phyloP scores from a whole-genome alignment of 2,888 invertebrate genomes.

The Corbicula japonica region DNA sequence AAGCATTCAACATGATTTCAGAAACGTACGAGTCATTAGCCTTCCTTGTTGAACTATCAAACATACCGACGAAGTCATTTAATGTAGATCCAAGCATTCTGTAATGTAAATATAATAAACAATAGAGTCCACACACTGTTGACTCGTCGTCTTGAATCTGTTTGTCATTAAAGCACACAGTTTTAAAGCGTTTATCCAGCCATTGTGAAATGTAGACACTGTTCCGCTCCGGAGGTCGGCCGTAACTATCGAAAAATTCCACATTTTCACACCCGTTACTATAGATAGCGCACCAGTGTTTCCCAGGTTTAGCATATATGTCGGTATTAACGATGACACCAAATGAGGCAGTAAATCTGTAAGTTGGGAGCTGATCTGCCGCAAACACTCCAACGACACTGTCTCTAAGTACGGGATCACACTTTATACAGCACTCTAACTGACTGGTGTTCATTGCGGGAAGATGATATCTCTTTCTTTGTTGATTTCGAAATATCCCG shows the following conservation, averaged over 20 bases:
- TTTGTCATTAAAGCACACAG: neutral
- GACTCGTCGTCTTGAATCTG: constrained; percentile 24
- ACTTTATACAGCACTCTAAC: neutral
- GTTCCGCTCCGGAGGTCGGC: neutral
- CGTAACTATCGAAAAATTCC: constrained; percentile 15
- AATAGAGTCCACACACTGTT: constrained; percentile 17
- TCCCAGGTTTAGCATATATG: neutral
- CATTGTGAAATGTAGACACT: neutral
- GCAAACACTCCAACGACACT: neutral
- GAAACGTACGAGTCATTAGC: constrained; percentile 8
- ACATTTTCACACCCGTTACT: neutral
- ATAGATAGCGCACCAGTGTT: neutral
- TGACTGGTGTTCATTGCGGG: neutral
- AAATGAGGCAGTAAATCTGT: neutral
- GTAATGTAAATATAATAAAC: constrained; percentile 18
- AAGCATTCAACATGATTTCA: neutral
- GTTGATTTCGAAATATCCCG: neutral
- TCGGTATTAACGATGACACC: neutral
- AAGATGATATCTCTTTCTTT: neutral
- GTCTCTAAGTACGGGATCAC: neutral
- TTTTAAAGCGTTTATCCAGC: neutral
- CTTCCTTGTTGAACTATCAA: neutral
- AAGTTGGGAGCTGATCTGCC: neutral
- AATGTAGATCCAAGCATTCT: neutral
- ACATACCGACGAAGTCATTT: neutral